Percentiles rank a stretch among this genome's conserved stretches.
phyloP scores from a whole-genome alignment of 2,113 vertebrate genomes.

The Peromyscus maniculatus region DNA sequence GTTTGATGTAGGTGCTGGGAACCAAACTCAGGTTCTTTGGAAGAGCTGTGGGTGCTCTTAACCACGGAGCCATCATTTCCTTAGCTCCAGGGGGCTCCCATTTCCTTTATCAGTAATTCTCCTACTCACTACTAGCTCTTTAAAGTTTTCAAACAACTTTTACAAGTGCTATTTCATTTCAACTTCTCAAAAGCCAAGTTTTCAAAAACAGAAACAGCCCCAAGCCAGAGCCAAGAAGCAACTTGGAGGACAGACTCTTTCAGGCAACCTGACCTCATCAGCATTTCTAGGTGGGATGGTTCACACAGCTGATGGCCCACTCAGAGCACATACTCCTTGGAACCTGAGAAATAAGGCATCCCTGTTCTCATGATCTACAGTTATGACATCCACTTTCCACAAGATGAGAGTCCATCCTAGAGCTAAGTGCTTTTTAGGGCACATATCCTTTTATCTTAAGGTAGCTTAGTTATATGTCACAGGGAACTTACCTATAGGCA shows the following conservation, averaged over 20 bases:
- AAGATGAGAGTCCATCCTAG: neutral
- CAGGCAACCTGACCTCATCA: neutral
- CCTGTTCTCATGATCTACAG: neutral
- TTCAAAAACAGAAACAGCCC: constrained; percentile 33
- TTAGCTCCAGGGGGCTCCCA: neutral
- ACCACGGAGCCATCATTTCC: neutral
- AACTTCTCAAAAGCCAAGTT: constrained; percentile 33
- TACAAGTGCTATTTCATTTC: constrained; percentile 8
- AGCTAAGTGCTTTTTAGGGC: constrained; percentile 38
- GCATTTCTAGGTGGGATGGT: neutral
- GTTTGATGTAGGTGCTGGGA: neutral
- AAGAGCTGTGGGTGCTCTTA: neutral
- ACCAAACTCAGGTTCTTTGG: neutral
- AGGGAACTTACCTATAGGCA: neutral
- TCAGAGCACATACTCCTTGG: neutral
- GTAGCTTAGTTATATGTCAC: neutral
- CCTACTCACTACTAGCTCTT: neutral
- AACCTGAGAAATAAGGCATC: neutral
- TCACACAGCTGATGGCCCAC: neutral
- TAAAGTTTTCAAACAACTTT: constrained; percentile 48
- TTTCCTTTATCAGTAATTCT: neutral
- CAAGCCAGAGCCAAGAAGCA: constrained; percentile 31
- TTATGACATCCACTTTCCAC: neutral
- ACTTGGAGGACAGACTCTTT: neutral
- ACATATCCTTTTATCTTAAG: neutral